These are phyloP conservation scores for Otocyon megalotis DNA, from an alignment of 2,113 vertebrate genomes.

Conservation along the genomic window DNA sequence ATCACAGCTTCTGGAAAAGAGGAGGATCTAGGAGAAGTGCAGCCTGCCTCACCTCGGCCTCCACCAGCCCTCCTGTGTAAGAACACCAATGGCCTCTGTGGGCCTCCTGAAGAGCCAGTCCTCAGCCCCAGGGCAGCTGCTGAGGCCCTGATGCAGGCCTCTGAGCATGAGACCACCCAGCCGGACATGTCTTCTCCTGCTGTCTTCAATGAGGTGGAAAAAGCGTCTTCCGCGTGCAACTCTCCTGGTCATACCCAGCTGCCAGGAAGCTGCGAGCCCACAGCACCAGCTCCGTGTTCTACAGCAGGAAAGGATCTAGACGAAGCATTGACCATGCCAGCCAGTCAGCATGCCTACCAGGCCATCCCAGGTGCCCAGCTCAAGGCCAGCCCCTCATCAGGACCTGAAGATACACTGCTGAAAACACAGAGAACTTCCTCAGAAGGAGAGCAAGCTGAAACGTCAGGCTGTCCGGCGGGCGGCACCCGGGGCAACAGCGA, in stretches of 20 bases:
- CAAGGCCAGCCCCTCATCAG: conserved; percentile 32
- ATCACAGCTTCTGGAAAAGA: conserved; percentile 87
- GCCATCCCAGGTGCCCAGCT: conserved; percentile 70
- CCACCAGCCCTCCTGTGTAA: conserved; percentile 61
- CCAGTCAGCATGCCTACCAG: conserved; percentile 72
- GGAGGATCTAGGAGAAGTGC: conserved; percentile 86
- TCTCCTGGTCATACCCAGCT: neutral
- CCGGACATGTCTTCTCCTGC: conserved; percentile 60
- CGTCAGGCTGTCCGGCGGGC: neutral
- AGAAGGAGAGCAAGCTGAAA: conserved; percentile 52
- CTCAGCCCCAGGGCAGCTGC: conserved; percentile 36
- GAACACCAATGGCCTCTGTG: conserved; percentile 83
- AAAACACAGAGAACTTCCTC: conserved; percentile 77
- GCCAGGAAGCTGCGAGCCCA: neutral
- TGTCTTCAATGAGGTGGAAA: conserved; percentile 46
- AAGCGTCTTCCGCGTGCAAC: neutral
- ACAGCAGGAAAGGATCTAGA: neutral
- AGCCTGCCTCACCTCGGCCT: conserved; percentile 84
- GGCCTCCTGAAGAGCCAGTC: conserved; percentile 20
- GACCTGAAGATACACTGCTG: conserved; percentile 72
- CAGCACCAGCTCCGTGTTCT: neutral
- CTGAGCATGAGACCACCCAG: conserved; percentile 50
- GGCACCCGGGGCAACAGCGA: neutral
- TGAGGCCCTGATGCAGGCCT: conserved; percentile 15
- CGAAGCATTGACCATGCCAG: conserved; percentile 69